These are phyloP conservation scores for Abscondita cerata DNA, from an alignment of 2,888 invertebrate species.

Conservation along the genomic window DNA sequence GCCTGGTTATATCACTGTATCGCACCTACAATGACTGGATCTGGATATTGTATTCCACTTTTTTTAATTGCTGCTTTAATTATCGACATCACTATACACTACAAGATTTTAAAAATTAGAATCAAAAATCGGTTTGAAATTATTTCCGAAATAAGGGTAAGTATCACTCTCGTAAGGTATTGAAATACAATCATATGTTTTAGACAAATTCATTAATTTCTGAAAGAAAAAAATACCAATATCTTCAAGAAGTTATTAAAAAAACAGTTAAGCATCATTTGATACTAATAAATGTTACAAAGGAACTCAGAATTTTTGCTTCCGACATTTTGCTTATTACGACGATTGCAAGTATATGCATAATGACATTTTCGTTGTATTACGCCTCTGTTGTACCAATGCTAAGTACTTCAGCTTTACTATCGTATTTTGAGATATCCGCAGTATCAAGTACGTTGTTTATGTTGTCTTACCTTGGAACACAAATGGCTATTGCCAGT, in stretches of 20 bases:
- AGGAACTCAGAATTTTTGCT: background rate
- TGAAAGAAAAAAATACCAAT: background rate
- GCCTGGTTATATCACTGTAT: conserved; percentile 17
- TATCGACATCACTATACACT: conserved; percentile 14
- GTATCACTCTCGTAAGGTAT: too few species aligned
- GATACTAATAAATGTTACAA: background rate
- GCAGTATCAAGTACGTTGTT: background rate
- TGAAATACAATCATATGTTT: too few species aligned
- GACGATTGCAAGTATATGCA: background rate
- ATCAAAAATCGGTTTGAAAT: background rate
- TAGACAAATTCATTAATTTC: background rate
- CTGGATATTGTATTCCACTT: conserved; percentile 8
- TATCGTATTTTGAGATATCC: conserved; percentile 1
- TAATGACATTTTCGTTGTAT: conserved; percentile 3
- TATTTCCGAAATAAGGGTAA: background rate
- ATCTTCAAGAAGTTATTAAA: background rate
- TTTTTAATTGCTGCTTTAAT: conserved; percentile 8
- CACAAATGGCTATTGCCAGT: conserved; percentile 7
- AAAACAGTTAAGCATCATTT: background rate
- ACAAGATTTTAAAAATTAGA: conserved; percentile 3
- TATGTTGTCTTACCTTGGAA: conserved; percentile 6
- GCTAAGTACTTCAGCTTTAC: background rate
- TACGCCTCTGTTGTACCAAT: conserved; percentile 10
- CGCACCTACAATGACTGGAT: background rate
- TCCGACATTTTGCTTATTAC: background rate